Evolutionary conservation across 2,113 vertebrate genomes (phyloP), one percentile per base, ranked within the genome.

Genomic region (Climacteris rufus): DNA sequence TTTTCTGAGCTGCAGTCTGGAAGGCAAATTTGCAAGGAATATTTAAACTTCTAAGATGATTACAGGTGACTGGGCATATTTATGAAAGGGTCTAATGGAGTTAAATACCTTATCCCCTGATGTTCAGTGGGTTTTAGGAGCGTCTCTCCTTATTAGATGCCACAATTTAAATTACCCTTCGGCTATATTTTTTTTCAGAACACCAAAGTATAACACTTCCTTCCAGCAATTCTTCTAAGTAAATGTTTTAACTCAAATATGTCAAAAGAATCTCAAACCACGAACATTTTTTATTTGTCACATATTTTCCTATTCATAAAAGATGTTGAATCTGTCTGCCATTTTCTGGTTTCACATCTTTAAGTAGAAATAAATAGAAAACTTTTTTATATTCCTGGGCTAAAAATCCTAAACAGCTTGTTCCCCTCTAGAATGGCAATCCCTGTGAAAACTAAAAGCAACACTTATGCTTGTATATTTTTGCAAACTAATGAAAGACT

Each of bases 71-170:
- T 72, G 8, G 54, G 45, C 23, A 82, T 49, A 61, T 82, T 91
- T 94, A 79, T 82, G 75, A 87, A 83, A 87, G 23, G 7, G 14
- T 75, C 53, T 91, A 91, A 87, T 40, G 40, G 49, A 91, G 59
- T 83, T 71, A 95, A 64, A 35, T 45, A 80, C 42, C 50, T 83
- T 69, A 83, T 70, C 35, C 27, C 54, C 28, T 33, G 21, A 65
- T 0, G 0, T 52, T 77, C 39, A 47, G 10, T 1, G 1, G 1
- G 2, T 84, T 83, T 92, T 89, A 81, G 28, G 31, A 28, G 70
- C 20, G 87, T 91, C 6, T 74, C 24, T 86, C 54, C 35, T 87
- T 83, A 81, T 68, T 66, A 88, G 39, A 63, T 35, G 22, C 22
- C 76, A 63, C 17, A 83, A 83, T 81, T 93, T 60, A 72, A 85